A percentile compares a stretch with the other conserved stretches of the same genome.
Evolutionary conservation across 1,140 invertebrate genomes (phyloP).

Genomic region (Platyscapa corneri): DNA sequence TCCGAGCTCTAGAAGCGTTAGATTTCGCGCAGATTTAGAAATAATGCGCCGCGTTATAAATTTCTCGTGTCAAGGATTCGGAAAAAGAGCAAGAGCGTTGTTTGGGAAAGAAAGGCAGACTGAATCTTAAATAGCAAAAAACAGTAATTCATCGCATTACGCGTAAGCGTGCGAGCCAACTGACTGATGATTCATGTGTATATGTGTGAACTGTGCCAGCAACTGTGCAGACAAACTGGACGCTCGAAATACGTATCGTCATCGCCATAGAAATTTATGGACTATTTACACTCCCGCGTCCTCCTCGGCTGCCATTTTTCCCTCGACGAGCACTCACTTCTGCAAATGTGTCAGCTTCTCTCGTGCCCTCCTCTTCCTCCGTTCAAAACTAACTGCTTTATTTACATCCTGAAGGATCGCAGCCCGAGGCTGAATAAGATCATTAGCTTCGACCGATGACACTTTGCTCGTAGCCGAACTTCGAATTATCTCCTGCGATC

Average conservation of each 20-base stretch:
- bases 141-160: not conserved
- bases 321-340: not conserved
- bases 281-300: slow-evolving; percentile 15
- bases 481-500: no score
- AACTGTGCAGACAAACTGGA: slow-evolving; percentile 6
- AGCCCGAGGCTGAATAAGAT: no score
- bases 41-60: not conserved
- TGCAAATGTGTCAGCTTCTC: not conserved
- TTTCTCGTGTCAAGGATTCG: not conserved
- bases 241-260: slow-evolving; percentile 31
- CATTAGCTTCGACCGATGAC: no score
- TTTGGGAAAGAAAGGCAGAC: not conserved
- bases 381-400: not conserved
- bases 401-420: not conserved
- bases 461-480: no score
- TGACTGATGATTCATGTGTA: not conserved
- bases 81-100: not conserved
- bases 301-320: not conserved
- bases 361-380: not conserved
- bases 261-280: slow-evolving; percentile 28
- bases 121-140: not conserved
- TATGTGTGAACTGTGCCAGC: not conserved
- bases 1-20: no score
- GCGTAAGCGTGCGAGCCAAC: not conserved
- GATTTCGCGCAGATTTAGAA: not conserved